Evolutionary conservation across 2,888 invertebrate genomes (phyloP).

Genomic region (Philopedon plagiatum): DNA sequence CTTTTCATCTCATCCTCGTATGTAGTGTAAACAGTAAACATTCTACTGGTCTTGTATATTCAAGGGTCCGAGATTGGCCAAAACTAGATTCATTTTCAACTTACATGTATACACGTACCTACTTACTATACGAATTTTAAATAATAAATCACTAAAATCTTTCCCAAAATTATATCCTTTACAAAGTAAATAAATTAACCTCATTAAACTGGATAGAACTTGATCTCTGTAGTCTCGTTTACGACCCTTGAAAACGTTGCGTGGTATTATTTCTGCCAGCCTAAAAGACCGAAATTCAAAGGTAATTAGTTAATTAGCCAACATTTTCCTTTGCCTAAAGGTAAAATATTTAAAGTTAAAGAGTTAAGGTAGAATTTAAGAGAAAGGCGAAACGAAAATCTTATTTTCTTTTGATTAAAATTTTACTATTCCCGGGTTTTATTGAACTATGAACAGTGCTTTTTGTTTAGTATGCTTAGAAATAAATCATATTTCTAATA

Average conservation of each 20-base stretch:
- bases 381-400: neutral
- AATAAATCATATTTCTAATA: no score
- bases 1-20: no score
- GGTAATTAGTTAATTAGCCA: constrained; percentile 12
- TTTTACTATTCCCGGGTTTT: no score
- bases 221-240: constrained; percentile 5
- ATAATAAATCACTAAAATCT: neutral
- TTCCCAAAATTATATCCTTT: neutral
- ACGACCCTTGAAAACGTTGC: constrained; percentile 7
- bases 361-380: neutral
- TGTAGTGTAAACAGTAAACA: no score
- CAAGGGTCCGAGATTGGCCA: no score
- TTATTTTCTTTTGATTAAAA: neutral
- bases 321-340: neutral
- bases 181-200: constrained; percentile 2
- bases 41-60: no score
- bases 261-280: neutral
- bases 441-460: no score
- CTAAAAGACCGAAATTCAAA: neutral
- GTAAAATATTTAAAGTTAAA: neutral
- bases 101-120: no score
- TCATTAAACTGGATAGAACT: constrained; percentile 4
- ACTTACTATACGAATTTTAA: no score
- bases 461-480: no score
- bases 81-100: no score